phyloP scores from a whole-genome alignment of 2,888 invertebrate species.

The Tetranychus piercei region DNA sequence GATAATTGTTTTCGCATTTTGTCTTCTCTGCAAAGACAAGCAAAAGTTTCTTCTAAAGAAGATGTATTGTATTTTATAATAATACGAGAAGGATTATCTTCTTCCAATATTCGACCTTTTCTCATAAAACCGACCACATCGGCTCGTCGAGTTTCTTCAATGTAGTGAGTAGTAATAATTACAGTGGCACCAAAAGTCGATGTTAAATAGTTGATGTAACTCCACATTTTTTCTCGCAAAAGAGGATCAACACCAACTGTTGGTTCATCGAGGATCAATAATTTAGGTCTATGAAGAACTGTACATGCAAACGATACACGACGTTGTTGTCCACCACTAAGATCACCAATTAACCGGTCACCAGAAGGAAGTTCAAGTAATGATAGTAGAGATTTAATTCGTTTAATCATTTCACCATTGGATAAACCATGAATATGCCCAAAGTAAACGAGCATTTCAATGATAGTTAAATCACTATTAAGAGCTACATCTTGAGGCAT shows the following conservation, averaged over 20 bases:
- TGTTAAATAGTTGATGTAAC: conserved; percentile 9
- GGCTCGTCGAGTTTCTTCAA: conserved; percentile 6
- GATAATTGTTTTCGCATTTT: neutral
- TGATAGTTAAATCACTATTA: conserved; percentile 16
- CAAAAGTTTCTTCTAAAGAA: conserved; percentile 1
- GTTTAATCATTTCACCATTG: neutral
- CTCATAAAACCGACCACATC: conserved; percentile 4
- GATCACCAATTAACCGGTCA: conserved; percentile 10
- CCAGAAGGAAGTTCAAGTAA: conserved; percentile 13
- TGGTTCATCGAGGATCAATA: neutral
- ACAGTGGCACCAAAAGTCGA: neutral
- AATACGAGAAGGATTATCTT: neutral
- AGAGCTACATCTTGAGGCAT: conserved; percentile 21
- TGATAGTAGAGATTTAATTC: conserved; percentile 9
- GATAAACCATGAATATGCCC: conserved; percentile 14
- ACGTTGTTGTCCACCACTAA: conserved; percentile 67
- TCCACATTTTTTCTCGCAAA: conserved; percentile 34
- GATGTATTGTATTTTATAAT: neutral
- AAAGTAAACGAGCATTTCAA: conserved; percentile 15
- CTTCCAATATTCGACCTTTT: neutral
- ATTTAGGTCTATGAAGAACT: conserved; percentile 62
- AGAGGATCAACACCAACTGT: conserved; percentile 53
- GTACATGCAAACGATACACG: conserved; percentile 79
- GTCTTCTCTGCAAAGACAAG: neutral
- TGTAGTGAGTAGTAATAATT: conserved; percentile 6